A percentile compares a stretch with the other conserved stretches of the same genome.
Evolutionary conservation across 92 coral and sea anemone genomes (phyloP).

Genomic region (Palythoa grandiflora): DNA sequence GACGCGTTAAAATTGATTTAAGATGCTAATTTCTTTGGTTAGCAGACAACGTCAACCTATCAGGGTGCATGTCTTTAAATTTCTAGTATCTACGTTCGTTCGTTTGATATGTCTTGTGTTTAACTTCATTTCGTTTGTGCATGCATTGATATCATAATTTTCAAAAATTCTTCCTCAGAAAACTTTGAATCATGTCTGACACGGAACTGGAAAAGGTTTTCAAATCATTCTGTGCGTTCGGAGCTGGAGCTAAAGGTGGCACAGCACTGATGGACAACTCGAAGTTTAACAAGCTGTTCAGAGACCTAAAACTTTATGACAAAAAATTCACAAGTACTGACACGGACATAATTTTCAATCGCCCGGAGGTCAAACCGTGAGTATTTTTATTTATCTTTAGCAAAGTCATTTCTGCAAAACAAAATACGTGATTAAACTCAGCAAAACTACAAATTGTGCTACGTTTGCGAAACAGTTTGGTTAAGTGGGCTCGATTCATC

Average conservation of each 20-base stretch:
- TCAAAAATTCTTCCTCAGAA: neutral
- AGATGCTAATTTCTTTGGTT: neutral
- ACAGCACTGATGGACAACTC: conserved; percentile 52
- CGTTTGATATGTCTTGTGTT: neutral
- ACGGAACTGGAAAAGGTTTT: conserved; percentile 49
- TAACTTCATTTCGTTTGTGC: neutral
- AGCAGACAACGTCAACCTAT: neutral
- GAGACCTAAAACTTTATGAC: conserved; percentile 52
- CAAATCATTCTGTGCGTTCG: conserved; percentile 65
- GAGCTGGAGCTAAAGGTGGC: conserved; percentile 62
- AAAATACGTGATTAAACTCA: too few species aligned
- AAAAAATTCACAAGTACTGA: conserved; percentile 62
- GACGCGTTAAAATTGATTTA: neutral
- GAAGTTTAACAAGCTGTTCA: conserved; percentile 62
- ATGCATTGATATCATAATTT: neutral
- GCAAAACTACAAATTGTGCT: too few species aligned
- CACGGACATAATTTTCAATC: conserved; percentile 64
- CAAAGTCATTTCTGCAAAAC: neutral
- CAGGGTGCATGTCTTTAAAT: neutral
- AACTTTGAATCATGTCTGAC: conserved; percentile 18
- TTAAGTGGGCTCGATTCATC: too few species aligned
- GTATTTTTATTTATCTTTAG: neutral
- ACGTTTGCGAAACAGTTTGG: too few species aligned
- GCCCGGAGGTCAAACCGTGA: conserved; percentile 67
- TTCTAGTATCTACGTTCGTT: neutral